Conservation (phyloP, 1,140 invertebrate genomes). For the Panulirus ornatus region DNA sequence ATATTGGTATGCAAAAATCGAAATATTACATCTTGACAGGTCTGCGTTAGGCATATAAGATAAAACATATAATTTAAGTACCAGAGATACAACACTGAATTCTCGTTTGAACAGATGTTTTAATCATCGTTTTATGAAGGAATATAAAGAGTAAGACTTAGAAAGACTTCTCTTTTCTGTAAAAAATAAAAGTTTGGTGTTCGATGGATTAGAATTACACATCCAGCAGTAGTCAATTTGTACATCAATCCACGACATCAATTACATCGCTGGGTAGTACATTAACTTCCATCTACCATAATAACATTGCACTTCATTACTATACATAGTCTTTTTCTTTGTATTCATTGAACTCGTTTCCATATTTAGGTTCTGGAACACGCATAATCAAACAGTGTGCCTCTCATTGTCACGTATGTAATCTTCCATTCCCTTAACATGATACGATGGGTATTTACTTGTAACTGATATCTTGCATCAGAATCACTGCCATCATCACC, state of each 20-base stretch:
- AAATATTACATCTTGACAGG: background rate
- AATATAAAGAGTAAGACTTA: background rate
- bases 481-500: too few species aligned
- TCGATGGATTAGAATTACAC: background rate
- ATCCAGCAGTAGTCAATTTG: background rate
- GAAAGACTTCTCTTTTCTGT: background rate
- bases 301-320: too few species aligned
- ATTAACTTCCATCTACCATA: background rate
- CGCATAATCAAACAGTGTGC: too few species aligned
- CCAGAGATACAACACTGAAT: constrained; percentile 7
- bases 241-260: background rate
- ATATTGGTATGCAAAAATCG: background rate
- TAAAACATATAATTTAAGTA: constrained; percentile 3
- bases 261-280: background rate
- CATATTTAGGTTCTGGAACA: too few species aligned
- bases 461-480: too few species aligned
- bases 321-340: too few species aligned
- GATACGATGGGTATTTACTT: too few species aligned
- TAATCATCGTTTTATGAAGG: background rate
- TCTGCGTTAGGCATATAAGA: background rate
- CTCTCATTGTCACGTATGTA: too few species aligned
- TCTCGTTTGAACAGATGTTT: background rate
- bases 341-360: too few species aligned
- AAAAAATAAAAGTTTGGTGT: background rate
- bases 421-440: too few species aligned